Evolutionary conservation across 2,797 vertebrate genomes (phyloP), one percentile per base, ranked within the genome.

Genomic region (Neosalanx taihuensis): DNA sequence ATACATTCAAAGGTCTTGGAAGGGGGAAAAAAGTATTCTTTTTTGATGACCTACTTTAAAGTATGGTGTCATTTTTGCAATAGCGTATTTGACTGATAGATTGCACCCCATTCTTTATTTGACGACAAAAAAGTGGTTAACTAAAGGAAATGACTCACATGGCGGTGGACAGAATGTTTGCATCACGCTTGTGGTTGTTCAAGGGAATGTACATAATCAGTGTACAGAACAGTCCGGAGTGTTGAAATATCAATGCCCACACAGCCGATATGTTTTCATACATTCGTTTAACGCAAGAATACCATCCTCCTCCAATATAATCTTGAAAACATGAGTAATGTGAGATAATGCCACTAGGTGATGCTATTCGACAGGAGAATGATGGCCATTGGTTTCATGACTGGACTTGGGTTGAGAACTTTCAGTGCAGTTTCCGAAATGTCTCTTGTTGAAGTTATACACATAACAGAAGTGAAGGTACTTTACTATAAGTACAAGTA

Each of bases 231-330:
- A 17, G 51, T 56, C 51, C 51, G 3, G 18, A 56, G 51, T 17
- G 18, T 56, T 56, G 51, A 56, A 56, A 56, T n/a, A 37, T 20
- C 37, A 29, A 6, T 7, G 23, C 10, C 64, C 49, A 65, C 37
- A 51, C 59, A 81, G 79, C 77, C 79, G 69, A 74, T 67, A 77
- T 81, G 77, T 83, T 73, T 79, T 77, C 79, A 75, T 83, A 81
- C 67, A 72, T 46, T 46, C 7, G 70, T 15, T 18, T 46, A 41
- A 69, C 46, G 59, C 60, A 65, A 46, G 10, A 13, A 3, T 46
- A 46, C 41, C 41, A 46, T 46, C 41, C 41, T 12, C 41, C 41
- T 13, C 7, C 41, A 46, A 12, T 46, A 9, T 7, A 37, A 46
- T 46, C 12, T 46, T 46, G 10, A 13, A 41, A 13, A 41, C 12